Percentiles rank a stretch among this genome's conserved stretches.
These are phyloP conservation scores for Aphelenchoides avenae DNA, from an alignment of 1,140 invertebrate species.

Conservation along the genomic window DNA sequence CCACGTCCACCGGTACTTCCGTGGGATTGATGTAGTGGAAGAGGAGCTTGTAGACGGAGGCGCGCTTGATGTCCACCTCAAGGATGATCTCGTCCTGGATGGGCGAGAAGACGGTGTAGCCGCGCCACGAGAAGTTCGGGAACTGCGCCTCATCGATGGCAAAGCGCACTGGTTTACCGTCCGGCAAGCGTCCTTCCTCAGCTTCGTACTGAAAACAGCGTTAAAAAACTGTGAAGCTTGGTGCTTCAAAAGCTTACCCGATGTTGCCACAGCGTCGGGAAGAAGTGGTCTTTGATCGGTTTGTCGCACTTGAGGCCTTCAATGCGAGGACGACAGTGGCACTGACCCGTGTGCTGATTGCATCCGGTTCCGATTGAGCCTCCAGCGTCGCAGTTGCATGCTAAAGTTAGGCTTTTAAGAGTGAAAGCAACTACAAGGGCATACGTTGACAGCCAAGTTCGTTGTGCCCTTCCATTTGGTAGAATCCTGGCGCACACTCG, in stretches of 20 bases:
- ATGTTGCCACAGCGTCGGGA: conserved; percentile 85
- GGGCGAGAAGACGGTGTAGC: conserved; percentile 85
- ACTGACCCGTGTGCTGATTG: conserved; percentile 82
- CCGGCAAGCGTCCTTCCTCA: conserved; percentile 79
- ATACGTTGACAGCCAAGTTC: conserved; percentile 72
- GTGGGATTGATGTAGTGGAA: conserved; percentile 81
- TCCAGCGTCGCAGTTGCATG: conserved; percentile 88
- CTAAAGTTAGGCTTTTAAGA: too few relatives aligned
- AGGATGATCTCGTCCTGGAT: conserved; percentile 81
- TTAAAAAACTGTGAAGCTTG: too few relatives aligned
- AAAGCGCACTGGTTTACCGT: conserved; percentile 73
- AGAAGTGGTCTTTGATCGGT: conserved; percentile 81
- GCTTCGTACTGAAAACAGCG: conserved; percentile 75
- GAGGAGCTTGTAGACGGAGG: conserved; percentile 84
- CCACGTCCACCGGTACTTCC: conserved; percentile 71
- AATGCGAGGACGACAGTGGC: conserved; percentile 77
- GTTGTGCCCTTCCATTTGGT: conserved; percentile 71
- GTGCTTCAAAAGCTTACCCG: too few relatives aligned
- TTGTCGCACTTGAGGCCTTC: conserved; percentile 78
- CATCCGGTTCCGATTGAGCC: conserved; percentile 80
- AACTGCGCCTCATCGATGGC: conserved; percentile 78
- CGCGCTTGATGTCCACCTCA: conserved; percentile 76
- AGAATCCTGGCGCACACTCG: conserved; percentile 78
- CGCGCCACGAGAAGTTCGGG: conserved; percentile 88
- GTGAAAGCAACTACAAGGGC: conserved; percentile 3